Evolutionary conservation across 2,888 invertebrate genomes (phyloP), one percentile per base, ranked within the genome.

Genomic region (Sialis fuliginosa): DNA sequence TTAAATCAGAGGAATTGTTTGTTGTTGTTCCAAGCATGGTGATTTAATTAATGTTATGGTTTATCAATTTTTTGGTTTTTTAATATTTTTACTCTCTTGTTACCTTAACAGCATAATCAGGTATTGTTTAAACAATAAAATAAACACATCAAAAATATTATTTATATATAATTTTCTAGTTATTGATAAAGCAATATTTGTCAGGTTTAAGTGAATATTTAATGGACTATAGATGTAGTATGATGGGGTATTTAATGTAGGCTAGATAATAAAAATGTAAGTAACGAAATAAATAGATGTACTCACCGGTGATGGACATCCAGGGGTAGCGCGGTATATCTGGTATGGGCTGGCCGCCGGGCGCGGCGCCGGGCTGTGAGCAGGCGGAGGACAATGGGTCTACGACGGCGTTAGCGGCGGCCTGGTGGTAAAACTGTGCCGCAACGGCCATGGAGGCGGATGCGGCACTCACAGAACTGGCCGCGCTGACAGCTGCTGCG

Each of bases 281-380:
- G 4, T 35, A 34, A 35, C 9, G 22, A 6, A 33, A 35, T 7
- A 35, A 22, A 22, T 22, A 22, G 22, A 22, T 6, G 47, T 44
- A 72, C 76, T 81, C 75, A 90, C 91, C 91, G 75, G 91, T 90
- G 68, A 91, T 88, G 62, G 90, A 87, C 90, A 92, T 91, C 91
- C 91, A 92, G 44, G 91, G 91, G 67, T 92, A 91, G 62, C 91
- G 79, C 48, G 91, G 90, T 64, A 91, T 84, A 69, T 91, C 91
- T 44, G 88, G 87, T 62, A 91, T 81, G 49, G 88, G 86, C 66
- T 88, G 88, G 52, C 86, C 86, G 50, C 85, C 79, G 49, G 78
- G 71, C 50, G 73, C 71, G 42, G 74, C 69, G 39, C 69, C 70
- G 43, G 73, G 69, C 56, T 81, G 75, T 50, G 79, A 75, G 52